Evolutionary conservation across 1,140 invertebrate species (phyloP), one percentile per base, ranked within the genome.

Genomic region (Drosophila santomea): DNA sequence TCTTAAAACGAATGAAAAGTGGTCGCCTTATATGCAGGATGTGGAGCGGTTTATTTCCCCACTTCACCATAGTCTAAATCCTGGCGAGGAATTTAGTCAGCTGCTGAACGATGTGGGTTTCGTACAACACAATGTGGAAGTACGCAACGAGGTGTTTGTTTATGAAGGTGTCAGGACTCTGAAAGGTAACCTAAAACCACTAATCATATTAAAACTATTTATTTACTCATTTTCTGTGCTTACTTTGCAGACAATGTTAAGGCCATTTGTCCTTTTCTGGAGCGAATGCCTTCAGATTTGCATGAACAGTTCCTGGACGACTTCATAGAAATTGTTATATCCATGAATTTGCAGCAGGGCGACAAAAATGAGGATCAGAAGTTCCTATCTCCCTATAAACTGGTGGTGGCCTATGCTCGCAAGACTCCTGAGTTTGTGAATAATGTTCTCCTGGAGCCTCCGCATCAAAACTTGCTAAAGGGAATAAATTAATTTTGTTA

Each of bases 261-360:
- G 62, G 96, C 96, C 0, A 95, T 97, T 4, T 97, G 96, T 86
- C 96, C 97, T 0, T 97, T 97, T 78, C 81, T 96, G 44, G 91
- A 94, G 4, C 92, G 94, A 25, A 95, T 97, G 61, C 95, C 96
- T 0, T 74, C 93, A 0, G 88, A 94, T 1, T 66, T 95, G 4
- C 94, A 94, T 43, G 93, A 95, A n/a, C 94, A 95, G 3, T 97
- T 95, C 80, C 92, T 95, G 20, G 86, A 94, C 38, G 95, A 95
- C 72, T 94, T 94, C 57, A 62, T 95, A 10, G 80, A 93, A 0
- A 91, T 93, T 39, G 92, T 95, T 0, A 80, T 89, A 23, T 92
- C 93, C 11, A 92, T 94, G 85, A 93, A 93, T 6, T 84, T 94
- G 3, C 89, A 93, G 61, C 91, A 86, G n/a, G 61, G 91, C 4